phyloP scores from a whole-genome alignment of 2,888 invertebrate species.

The Pristionchus japonicus region DNA sequence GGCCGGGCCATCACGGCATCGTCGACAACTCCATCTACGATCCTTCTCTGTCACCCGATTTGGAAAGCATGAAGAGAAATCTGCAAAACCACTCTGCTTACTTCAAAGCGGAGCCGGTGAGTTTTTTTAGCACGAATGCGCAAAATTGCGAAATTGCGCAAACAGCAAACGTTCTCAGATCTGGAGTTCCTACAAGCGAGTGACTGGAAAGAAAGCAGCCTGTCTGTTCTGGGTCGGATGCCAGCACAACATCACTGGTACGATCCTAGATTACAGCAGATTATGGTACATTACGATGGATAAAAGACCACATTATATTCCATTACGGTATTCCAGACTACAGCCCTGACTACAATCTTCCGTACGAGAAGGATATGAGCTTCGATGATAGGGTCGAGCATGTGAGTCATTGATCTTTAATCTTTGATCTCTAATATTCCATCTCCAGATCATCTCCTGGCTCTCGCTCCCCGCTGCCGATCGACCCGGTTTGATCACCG shows the following conservation, averaged over 20 bases:
- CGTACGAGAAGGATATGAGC: slow-evolving; percentile 63
- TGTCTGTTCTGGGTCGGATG: slow-evolving; percentile 72
- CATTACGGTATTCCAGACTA: slow-evolving; percentile 49
- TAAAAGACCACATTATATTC: too few relatives aligned
- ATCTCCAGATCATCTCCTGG: slow-evolving; percentile 57
- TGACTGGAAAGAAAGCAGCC: slow-evolving; percentile 60
- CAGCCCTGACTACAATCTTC: slow-evolving; percentile 61
- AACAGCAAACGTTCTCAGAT: slow-evolving; percentile 61
- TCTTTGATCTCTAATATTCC: background rate
- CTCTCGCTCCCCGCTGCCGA: slow-evolving; percentile 54
- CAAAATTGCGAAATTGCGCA: too few relatives aligned
- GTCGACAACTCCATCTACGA: slow-evolving; percentile 69
- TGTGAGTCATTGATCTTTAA: slow-evolving; percentile 50
- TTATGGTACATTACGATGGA: too few relatives aligned
- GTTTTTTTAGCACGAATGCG: too few relatives aligned
- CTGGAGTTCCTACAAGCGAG: slow-evolving; percentile 65
- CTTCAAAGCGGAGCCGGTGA: slow-evolving; percentile 67
- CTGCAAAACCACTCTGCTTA: slow-evolving; percentile 55
- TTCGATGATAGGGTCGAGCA: slow-evolving; percentile 64
- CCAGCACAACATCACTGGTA: slow-evolving; percentile 57
- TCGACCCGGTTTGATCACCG: slow-evolving; percentile 68
- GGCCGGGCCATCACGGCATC: slow-evolving; percentile 42
- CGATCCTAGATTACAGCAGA: background rate
- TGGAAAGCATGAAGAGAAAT: slow-evolving; percentile 66
- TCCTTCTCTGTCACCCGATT: slow-evolving; percentile 59